Evolutionary conservation across 1,140 invertebrate species (phyloP).

Genomic region (Drosophila nigromelanica): DNA sequence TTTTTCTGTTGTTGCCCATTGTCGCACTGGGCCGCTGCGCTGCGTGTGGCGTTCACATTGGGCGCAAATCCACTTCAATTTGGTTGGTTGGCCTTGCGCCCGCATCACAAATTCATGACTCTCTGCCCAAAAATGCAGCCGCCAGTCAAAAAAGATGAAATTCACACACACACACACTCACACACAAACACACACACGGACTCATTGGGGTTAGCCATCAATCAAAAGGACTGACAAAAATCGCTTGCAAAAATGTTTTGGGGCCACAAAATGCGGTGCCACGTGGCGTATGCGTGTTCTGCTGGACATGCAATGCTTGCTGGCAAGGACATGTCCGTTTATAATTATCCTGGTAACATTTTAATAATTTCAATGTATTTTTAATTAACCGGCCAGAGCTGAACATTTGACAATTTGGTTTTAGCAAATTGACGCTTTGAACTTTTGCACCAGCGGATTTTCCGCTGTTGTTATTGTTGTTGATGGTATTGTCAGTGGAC

Average conservation of each 20-base stretch:
- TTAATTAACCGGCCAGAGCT: conserved; percentile 61
- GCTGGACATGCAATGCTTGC: background rate
- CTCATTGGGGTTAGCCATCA: conserved; percentile 56
- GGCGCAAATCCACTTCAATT: conserved; percentile 71
- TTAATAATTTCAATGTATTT: conserved; percentile 76
- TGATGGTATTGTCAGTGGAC: conserved; percentile 1
- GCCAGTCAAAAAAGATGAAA: conserved; percentile 30
- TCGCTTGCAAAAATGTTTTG: conserved; percentile 52
- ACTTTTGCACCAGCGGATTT: conserved; percentile 17
- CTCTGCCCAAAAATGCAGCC: conserved; percentile 67
- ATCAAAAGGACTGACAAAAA: conserved; percentile 56
- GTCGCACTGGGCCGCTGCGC: background rate
- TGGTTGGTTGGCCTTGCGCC: conserved; percentile 58
- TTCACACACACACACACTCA: no score
- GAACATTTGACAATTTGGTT: conserved; percentile 33
- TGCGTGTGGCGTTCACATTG: background rate
- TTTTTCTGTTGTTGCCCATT: background rate
- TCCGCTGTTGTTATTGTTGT: conserved; percentile 1
- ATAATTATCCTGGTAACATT: conserved; percentile 64
- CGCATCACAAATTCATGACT: conserved; percentile 76
- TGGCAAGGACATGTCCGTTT: conserved; percentile 8
- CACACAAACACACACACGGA: conserved; percentile 1
- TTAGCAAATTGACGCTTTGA: conserved; percentile 55
- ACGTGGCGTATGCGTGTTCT: conserved; percentile 68
- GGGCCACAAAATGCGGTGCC: conserved; percentile 23